Evolutionary conservation across 2,797 vertebrate species (phyloP).

Genomic region (Natrix natrix): DNA sequence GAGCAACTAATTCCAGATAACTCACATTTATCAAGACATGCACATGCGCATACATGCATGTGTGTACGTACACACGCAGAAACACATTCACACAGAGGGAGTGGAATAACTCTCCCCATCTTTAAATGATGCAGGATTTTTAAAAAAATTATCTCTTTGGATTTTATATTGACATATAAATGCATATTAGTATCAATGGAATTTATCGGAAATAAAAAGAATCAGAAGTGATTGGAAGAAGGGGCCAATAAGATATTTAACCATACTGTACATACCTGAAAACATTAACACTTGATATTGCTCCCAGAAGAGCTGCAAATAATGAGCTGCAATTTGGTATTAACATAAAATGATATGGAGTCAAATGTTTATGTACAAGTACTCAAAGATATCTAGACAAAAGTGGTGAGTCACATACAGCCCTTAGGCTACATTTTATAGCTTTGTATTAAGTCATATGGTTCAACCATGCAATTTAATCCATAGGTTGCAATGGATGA

Average conservation of each 20-base stretch:
- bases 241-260: background rate
- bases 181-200: background rate
- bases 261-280: too few relatives aligned
- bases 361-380: background rate
- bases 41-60: rapidly evolving
- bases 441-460: background rate
- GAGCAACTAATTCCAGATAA: background rate
- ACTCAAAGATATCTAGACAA: background rate
- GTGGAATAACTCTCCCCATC: background rate
- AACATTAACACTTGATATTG: background rate
- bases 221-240: background rate
- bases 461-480: background rate
- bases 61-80: background rate
- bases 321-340: background rate
- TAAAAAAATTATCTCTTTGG: background rate
- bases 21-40: background rate
- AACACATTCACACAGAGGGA: background rate
- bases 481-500: background rate
- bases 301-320: background rate
- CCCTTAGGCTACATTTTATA: background rate
- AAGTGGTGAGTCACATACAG: background rate
- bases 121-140: background rate
- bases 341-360: background rate
- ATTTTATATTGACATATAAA: background rate
- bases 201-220: background rate